phyloP scores from a whole-genome alignment of 2,888 invertebrate species.

The Spodoptera picta region DNA sequence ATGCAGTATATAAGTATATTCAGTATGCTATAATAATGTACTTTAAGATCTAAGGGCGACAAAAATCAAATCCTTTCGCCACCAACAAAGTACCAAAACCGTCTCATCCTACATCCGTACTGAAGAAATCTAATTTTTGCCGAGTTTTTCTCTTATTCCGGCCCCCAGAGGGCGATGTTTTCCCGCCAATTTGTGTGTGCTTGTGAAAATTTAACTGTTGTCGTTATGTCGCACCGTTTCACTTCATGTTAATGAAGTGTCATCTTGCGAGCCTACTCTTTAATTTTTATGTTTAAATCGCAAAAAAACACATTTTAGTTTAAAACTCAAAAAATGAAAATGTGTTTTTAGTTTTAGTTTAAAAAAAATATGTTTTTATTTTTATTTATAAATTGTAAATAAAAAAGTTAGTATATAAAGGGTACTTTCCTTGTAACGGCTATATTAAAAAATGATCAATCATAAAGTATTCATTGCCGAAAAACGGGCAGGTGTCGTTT shows the following conservation, averaged over 20 bases:
- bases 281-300: slow-evolving; percentile 5
- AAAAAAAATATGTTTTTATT: too few species aligned
- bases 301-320: too few species aligned
- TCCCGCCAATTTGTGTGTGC: slow-evolving; percentile 85
- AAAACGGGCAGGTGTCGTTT: slow-evolving; percentile 73
- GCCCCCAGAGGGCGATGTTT: slow-evolving; percentile 73
- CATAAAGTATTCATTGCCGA: slow-evolving; percentile 52
- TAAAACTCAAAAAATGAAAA: too few species aligned
- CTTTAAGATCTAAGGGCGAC: too few species aligned
- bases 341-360: too few species aligned
- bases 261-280: slow-evolving; percentile 46
- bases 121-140: slow-evolving; percentile 86
- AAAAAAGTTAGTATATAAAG: too few species aligned
- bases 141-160: slow-evolving; percentile 84
- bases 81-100: slow-evolving; percentile 71
- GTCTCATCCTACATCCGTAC: slow-evolving; percentile 48
- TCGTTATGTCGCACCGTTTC: slow-evolving; percentile 73
- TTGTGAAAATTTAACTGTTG: slow-evolving; percentile 81
- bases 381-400: too few species aligned
- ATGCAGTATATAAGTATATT: too few species aligned
- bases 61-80: neutral
- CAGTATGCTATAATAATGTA: too few species aligned
- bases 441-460: slow-evolving; percentile 50
- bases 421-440: neutral
- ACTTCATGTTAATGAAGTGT: slow-evolving; percentile 64